A percentile compares a stretch with the other conserved stretches of the same genome.
Evolutionary conservation across 2,113 vertebrate species (phyloP).

Genomic region (Hemiprocne comata): DNA sequence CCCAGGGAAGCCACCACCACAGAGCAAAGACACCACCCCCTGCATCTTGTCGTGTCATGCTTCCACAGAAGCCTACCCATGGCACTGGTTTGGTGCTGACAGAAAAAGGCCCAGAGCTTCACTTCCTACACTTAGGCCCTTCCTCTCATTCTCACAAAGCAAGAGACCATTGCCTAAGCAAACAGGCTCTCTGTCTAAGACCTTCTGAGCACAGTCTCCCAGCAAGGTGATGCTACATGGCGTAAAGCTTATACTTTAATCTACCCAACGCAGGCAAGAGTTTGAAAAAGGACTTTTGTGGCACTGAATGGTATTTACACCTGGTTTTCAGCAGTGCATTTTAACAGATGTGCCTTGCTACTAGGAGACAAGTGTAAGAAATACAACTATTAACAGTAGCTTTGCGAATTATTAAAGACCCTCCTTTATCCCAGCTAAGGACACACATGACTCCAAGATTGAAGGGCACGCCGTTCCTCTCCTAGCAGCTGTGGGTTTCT

Average conservation of each 20-base stretch:
- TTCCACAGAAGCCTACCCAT: background rate
- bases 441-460: background rate
- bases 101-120: background rate
- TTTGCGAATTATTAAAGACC: background rate
- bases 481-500: conserved; percentile 3
- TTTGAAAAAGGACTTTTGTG: background rate
- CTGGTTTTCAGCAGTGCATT: background rate
- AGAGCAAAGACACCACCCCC: background rate
- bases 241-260: background rate
- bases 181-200: background rate
- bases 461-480: background rate
- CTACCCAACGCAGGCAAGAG: background rate
- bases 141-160: background rate
- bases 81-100: background rate
- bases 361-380: background rate
- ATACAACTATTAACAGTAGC: background rate
- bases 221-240: rapidly evolving
- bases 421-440: background rate
- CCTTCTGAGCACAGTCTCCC: background rate
- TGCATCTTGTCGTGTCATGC: rapidly evolving
- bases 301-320: background rate
- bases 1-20: background rate
- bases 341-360: background rate
- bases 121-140: rapidly evolving
- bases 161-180: rapidly evolving